A percentile compares a stretch with the other conserved stretches of the same genome.
Evolutionary conservation across 2,113 vertebrate species (phyloP).

Genomic region (Pseudolaguvia tuberculata): DNA sequence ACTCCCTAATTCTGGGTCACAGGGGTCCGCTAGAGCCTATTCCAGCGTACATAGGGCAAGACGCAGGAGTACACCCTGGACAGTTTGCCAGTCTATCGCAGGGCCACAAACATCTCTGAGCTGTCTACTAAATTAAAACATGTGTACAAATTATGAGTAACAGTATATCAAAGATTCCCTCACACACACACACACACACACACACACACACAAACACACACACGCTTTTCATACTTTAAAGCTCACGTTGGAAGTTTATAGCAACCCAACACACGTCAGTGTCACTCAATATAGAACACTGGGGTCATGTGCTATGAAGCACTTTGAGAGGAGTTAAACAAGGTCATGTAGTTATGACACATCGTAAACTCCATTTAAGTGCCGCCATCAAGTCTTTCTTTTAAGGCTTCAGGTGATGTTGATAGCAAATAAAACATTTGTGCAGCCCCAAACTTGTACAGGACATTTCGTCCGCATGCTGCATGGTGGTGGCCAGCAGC

Average conservation of each 20-base stretch:
- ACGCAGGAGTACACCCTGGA: too few species aligned
- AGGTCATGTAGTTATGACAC: not conserved
- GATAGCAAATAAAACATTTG: not conserved
- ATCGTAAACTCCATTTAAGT: conserved; percentile 8
- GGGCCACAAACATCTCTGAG: not conserved
- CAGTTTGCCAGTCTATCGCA: too few species aligned
- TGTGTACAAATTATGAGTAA: conserved; percentile 4
- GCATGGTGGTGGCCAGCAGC: not conserved
- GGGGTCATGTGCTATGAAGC: conserved; percentile 1
- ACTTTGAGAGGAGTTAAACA: not conserved
- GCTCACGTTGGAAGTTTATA: not conserved
- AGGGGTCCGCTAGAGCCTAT: too few species aligned
- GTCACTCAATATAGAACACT: not conserved
- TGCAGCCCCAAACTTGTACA: not conserved
- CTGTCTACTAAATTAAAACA: not conserved
- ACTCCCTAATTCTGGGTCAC: too few species aligned
- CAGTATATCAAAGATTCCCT: not conserved
- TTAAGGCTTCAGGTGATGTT: not conserved
- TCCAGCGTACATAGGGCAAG: too few species aligned
- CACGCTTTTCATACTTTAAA: conserved; percentile 5
- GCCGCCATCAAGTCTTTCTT: not conserved
- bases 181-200: conserved; percentile 7
- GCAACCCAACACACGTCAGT: conserved; percentile 9
- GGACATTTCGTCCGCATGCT: not conserved
- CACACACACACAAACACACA: conserved; percentile 5